Base-by-base conservation (phyloP, 1,140 invertebrate species). In the Octopus sinensis region DNA sequence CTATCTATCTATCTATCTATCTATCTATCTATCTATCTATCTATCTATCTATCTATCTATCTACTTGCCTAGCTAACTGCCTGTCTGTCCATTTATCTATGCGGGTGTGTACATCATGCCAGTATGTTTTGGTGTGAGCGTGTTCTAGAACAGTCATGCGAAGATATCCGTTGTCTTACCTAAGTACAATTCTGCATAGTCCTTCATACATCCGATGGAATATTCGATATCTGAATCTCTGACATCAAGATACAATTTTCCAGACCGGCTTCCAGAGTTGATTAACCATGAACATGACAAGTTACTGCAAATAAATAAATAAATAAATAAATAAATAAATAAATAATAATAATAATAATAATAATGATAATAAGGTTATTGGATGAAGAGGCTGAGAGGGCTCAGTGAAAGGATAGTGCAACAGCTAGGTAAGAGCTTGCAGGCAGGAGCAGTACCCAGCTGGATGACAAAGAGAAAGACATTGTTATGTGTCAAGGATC, bases 261-360 rank as follows among this genome's bases (percentile, higher is more conserved):
- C 76, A 6, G 76, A 52, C 23, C 76, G 30, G 23, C 76, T 51
- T 13, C 76, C 76, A 9, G 76, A 51, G 6, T 77, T 77, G 17
- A 77, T 77, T 51, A 77, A 53, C 76, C 76, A 77, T 12, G 76
- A 77, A 53, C 76, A 77, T 77, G 76, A 77, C 17, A 77, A 51
- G 23, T 77, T 17, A 4, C 76, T 77, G 56, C 56, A 30, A 51
- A 76, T 30, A 43, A 43, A 77, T 13, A 43, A 17, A 51, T 13
- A 77, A 51, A 53, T 43, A 76, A 51, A 51, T n/a, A 51, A 51
- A 10, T 23, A 7, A 10, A 76, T 76, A 23, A 76, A 62, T 62
- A 62, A 62, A 62, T 7, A 62, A 6, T 7, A 17, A 17, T 17
- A 62, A 62, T 62, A 6, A 62, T 62, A 62, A 17, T 17, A 7